Evolutionary conservation across 2,113 vertebrate genomes (phyloP).

Genomic region (Nesogale talazaci): DNA sequence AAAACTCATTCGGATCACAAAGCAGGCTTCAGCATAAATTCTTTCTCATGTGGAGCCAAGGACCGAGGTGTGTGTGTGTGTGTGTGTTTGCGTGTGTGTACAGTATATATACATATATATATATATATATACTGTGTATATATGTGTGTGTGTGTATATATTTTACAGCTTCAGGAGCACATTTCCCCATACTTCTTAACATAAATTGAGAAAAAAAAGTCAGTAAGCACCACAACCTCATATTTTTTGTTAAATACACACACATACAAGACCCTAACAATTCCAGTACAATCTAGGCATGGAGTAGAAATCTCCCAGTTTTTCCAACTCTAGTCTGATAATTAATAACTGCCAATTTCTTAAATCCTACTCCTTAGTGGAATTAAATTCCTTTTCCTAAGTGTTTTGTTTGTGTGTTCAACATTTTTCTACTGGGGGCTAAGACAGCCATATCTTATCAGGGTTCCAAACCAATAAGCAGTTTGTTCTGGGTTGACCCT

Average conservation of each 20-base stretch:
- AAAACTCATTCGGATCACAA: too few species aligned
- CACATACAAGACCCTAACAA: too few species aligned
- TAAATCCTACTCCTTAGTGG: constrained; percentile 35
- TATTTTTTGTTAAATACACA: not conserved
- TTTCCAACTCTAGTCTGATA: not conserved
- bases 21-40: too few species aligned
- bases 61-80: too few species aligned
- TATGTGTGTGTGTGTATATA: too few species aligned
- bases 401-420: constrained; percentile 20
- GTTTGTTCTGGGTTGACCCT: too few species aligned
- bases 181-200: not conserved
- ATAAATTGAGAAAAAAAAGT: not conserved
- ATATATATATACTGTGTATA: too few species aligned
- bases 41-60: too few species aligned
- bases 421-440: not conserved
- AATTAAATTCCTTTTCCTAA: not conserved
- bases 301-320: not conserved
- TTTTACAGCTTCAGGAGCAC: not conserved
- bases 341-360: not conserved
- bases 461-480: too few species aligned
- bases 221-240: not conserved
- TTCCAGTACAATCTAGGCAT: not conserved
- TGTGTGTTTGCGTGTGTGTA: too few species aligned
- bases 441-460: not conserved
- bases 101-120: too few species aligned